Evolutionary conservation across 2,113 vertebrate species (phyloP).

Genomic region (Lasiurus cinereus): DNA sequence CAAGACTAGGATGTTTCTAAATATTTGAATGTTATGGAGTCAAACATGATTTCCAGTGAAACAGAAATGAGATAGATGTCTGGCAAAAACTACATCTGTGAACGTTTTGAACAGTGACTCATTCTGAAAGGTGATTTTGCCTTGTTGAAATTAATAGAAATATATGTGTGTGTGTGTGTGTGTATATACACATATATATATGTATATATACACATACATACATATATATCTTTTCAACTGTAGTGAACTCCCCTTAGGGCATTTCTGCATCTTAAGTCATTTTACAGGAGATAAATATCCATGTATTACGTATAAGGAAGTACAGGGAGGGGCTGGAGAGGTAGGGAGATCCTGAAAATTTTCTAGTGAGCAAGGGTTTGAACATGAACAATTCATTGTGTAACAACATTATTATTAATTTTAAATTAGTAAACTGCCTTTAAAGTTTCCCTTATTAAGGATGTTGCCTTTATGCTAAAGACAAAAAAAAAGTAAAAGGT

Average conservation of each 20-base stretch:
- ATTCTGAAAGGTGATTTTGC: neutral
- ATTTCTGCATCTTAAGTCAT: slow-evolving; percentile 6
- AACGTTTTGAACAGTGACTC: neutral
- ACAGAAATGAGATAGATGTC: neutral
- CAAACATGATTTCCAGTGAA: neutral
- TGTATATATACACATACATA: neutral
- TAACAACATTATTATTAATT: neutral
- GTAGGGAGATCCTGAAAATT: neutral
- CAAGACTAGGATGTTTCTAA: neutral
- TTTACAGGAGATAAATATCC: neutral
- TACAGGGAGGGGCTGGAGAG: neutral
- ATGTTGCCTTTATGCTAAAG: neutral
- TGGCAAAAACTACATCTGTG: neutral
- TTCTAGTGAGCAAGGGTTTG: neutral
- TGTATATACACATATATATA: too few relatives aligned
- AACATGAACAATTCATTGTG: neutral
- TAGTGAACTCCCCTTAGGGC: neutral
- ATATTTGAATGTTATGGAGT: neutral
- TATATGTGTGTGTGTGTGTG: too few relatives aligned
- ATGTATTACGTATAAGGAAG: neutral
- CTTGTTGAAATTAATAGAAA: neutral
- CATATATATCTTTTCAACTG: neutral
- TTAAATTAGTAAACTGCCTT: slow-evolving; percentile 1
- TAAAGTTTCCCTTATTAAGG: neutral
- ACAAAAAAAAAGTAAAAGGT: neutral